phyloP scores from a whole-genome alignment of 2,797 vertebrate species.

The Euthynnus affinis region DNA sequence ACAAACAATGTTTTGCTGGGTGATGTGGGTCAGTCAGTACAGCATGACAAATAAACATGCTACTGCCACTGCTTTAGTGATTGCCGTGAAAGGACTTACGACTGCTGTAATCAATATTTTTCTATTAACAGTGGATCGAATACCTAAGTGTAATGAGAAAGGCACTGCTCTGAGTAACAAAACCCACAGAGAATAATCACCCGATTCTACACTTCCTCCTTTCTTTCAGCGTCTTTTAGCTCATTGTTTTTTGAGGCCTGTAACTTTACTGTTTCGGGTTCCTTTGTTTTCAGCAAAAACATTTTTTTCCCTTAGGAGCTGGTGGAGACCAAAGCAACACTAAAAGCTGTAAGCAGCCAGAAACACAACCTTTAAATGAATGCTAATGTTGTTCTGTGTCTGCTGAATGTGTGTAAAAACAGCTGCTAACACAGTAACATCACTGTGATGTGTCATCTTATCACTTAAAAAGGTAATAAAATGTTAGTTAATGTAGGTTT shows the following conservation, averaged over 20 bases:
- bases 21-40: slow-evolving; percentile 63
- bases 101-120: background rate
- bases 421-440: background rate
- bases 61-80: background rate
- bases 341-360: too few species aligned
- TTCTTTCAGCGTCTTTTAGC: too few species aligned
- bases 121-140: background rate
- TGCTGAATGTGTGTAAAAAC: background rate
- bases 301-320: background rate
- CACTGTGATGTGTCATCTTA: background rate
- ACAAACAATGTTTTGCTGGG: slow-evolving; percentile 53
- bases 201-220: too few species aligned
- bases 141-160: background rate
- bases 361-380: too few species aligned
- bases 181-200: background rate
- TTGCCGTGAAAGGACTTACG: background rate
- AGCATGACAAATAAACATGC: background rate
- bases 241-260: background rate
- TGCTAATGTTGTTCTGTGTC: too few species aligned
- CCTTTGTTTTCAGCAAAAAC: background rate
- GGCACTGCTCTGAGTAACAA: background rate
- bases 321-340: too few species aligned
- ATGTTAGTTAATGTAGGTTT: background rate
- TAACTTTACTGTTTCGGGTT: background rate
- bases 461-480: background rate